These are phyloP conservation scores for Wiebesia pumilae DNA, from an alignment of 1,140 invertebrate genomes.

Conservation along the genomic window DNA sequence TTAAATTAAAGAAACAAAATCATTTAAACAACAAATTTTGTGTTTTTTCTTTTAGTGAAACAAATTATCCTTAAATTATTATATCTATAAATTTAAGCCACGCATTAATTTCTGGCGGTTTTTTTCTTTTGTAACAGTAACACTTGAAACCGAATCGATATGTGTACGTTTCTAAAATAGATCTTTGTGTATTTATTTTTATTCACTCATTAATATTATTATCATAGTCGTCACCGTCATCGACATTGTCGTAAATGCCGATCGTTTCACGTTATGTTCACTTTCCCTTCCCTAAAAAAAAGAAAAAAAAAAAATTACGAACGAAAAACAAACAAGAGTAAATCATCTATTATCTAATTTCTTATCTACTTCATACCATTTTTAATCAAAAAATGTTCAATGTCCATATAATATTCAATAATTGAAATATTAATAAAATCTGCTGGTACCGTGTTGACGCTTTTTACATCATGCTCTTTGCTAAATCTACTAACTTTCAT, in stretches of 20 bases:
- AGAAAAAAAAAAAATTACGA: slow-evolving; percentile 28
- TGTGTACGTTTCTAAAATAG: slow-evolving; percentile 65
- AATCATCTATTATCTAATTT: slow-evolving; percentile 29
- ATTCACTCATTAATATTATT: slow-evolving; percentile 42
- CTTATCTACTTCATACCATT: slow-evolving; percentile 32
- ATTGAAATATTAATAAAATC: slow-evolving; percentile 41
- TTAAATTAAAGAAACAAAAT: slow-evolving; percentile 38
- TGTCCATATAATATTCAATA: slow-evolving; percentile 33
- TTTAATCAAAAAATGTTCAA: slow-evolving; percentile 38
- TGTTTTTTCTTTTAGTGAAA: slow-evolving; percentile 15
- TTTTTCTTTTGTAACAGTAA: slow-evolving; percentile 43
- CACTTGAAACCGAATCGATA: slow-evolving; percentile 61
- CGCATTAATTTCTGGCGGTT: slow-evolving; percentile 40
- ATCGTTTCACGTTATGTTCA: slow-evolving; percentile 32
- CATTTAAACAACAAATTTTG: slow-evolving; percentile 23
- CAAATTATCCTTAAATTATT: slow-evolving; percentile 32
- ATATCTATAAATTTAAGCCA: slow-evolving; percentile 45
- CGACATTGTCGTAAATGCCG: background rate
- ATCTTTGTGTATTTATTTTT: slow-evolving; percentile 58
- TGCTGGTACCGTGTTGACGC: slow-evolving; percentile 25
- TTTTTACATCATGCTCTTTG: slow-evolving; percentile 35
- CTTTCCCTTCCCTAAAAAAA: slow-evolving; percentile 34
- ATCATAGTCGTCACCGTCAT: slow-evolving; percentile 16
- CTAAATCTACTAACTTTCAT: slow-evolving; percentile 37
- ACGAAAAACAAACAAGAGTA: slow-evolving; percentile 34